Conservation (phyloP, 1,140 invertebrate species). For the Gryon sp. region DNA sequence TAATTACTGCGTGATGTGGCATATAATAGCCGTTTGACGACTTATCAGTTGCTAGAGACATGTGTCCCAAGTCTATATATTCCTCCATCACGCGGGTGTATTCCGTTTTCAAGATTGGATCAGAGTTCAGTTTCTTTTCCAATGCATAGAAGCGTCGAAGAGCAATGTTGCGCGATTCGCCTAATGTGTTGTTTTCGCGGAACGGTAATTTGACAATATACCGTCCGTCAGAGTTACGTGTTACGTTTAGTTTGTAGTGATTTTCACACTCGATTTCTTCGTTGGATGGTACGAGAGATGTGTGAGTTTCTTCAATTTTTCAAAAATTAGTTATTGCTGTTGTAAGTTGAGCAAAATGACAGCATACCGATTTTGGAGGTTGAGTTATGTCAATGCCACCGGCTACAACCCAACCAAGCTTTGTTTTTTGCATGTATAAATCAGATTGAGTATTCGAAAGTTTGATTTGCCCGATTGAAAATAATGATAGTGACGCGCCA, state of each 20-base stretch:
- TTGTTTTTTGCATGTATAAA: slow-evolving; percentile 26
- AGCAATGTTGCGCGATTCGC: slow-evolving; percentile 37
- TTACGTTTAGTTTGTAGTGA: slow-evolving; percentile 3
- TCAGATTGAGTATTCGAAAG: slow-evolving; percentile 2
- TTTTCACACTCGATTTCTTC: slow-evolving; percentile 20
- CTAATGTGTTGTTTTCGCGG: slow-evolving; percentile 9
- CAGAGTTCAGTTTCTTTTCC: slow-evolving; percentile 42
- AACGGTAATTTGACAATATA: slow-evolving; percentile 70
- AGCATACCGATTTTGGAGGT: neutral
- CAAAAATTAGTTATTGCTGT: slow-evolving; percentile 10
- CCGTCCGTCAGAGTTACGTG: slow-evolving; percentile 47
- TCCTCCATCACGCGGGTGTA: slow-evolving; percentile 71
- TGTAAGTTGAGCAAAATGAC: neutral
- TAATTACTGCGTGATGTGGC: slow-evolving; percentile 75
- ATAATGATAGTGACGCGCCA: slow-evolving; percentile 15
- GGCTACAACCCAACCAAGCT: slow-evolving; percentile 22
- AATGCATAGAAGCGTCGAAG: slow-evolving; percentile 34
- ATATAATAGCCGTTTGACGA: slow-evolving; percentile 62
- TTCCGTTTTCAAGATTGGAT: slow-evolving; percentile 50
- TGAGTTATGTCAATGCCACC: neutral
- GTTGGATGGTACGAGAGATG: neutral
- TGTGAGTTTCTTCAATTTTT: slow-evolving; percentile 22
- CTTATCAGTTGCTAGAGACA: slow-evolving; percentile 47
- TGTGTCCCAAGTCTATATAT: slow-evolving; percentile 70
- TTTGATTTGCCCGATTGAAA: slow-evolving; percentile 24